Evolutionary conservation across 2,113 vertebrate species (phyloP), one percentile per base, ranked within the genome.

Genomic region (Beaufortia kweichowensis): DNA sequence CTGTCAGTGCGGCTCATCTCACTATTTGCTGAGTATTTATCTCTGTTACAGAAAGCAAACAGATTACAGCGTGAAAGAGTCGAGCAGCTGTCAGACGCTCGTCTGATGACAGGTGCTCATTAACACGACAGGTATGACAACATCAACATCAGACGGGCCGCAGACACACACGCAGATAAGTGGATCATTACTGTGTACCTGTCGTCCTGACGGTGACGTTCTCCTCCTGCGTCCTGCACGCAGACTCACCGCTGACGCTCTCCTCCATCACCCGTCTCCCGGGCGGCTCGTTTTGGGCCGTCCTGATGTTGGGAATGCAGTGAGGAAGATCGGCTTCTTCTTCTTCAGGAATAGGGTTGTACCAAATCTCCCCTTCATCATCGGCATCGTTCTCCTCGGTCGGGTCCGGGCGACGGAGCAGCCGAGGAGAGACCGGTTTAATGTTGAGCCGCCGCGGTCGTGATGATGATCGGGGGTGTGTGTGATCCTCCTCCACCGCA

Each of bases 311-410:
- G 9, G 86, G 80, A 9, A 24, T 21, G 2, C 81, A 61, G 23
- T 31, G 11, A 11, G 84, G 50, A 68, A 3, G 23, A 19, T 87
- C 84, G 0, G 82, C 84, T 3, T 95, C 95, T 0, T 97, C 95
- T 4, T 99, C 97, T 87, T 99, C 97, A 0, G 97, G 97, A 86
- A 99, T 99, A 0, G 97, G 97, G 79, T 99, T 99, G 90, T 99
- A 99, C 97, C 97, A 98, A 88, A 98, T 99, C 87, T 99, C 97
- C 56, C 97, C 96, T 89, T 99, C 97, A 56, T 98, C 96, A 0
- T 97, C 95, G 0, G 95, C 95, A 0, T 98, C 96, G 0, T 95
- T 95, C 50, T 99, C 96, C 83, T 98, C 96, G 0, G 90, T 82
- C 0, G 91, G 92, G 76, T 95, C 93, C 1, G 63, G 35, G 86